Conservation (phyloP, 2,888 invertebrate species). For the Leucoma salicis region DNA sequence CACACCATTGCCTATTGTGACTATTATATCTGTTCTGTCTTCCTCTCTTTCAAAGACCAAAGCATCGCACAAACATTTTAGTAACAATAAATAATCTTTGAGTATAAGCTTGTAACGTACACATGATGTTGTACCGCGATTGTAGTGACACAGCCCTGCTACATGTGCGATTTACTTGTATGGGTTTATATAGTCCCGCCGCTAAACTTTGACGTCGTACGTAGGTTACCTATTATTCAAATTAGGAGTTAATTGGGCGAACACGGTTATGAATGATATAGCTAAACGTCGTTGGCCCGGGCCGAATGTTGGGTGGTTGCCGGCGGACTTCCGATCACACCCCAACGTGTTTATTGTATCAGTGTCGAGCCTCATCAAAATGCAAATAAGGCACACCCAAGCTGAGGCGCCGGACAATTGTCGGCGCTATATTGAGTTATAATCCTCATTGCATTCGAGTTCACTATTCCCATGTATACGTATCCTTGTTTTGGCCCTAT, state of each 20-base stretch:
- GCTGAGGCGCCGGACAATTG: slow-evolving; percentile 66
- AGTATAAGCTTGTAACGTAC: too few relatives aligned
- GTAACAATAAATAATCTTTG: too few relatives aligned
- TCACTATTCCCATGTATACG: slow-evolving; percentile 30
- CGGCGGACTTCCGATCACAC: slow-evolving; percentile 44
- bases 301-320: slow-evolving; percentile 35
- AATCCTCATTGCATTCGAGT: slow-evolving; percentile 43
- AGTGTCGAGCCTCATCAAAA: slow-evolving; percentile 80
- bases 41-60: too few relatives aligned
- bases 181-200: too few relatives aligned
- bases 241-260: slow-evolving; percentile 64
- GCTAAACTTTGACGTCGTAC: too few relatives aligned
- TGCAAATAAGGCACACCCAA: slow-evolving; percentile 72
- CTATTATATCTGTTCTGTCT: too few relatives aligned
- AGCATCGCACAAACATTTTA: too few relatives aligned
- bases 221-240: slow-evolving; percentile 48
- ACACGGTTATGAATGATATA: slow-evolving; percentile 59
- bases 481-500: slow-evolving; percentile 29
- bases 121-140: too few relatives aligned
- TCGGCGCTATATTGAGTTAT: slow-evolving; percentile 73
- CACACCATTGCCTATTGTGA: too few relatives aligned
- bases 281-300: slow-evolving; percentile 57
- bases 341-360: slow-evolving; percentile 78
- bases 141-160: too few relatives aligned
- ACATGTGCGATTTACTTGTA: too few relatives aligned